Conservation (phyloP, 2,797 vertebrate genomes). For the Hemitrygon akajei region DNA sequence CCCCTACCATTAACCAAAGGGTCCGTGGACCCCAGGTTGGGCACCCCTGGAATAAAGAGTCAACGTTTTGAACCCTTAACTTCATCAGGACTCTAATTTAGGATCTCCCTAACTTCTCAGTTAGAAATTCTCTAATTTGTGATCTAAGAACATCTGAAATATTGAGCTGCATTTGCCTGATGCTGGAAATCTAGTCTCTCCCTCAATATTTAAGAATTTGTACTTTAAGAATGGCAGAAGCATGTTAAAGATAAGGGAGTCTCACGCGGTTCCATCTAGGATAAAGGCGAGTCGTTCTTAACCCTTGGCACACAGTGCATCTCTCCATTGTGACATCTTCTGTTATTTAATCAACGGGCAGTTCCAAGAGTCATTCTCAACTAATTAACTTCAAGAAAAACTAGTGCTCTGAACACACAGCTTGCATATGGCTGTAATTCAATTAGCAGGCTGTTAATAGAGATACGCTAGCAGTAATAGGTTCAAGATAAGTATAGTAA, state of each 20-base stretch:
- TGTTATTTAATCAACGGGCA: neutral
- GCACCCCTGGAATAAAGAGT: too few relatives aligned
- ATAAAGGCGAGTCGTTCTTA: conserved; percentile 19
- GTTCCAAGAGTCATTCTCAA: neutral
- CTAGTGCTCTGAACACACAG: conserved; percentile 7
- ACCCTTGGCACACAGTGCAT: neutral
- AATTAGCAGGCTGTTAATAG: conserved; percentile 34
- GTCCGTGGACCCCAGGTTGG: too few relatives aligned
- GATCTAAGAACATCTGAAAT: neutral
- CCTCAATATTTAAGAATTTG: neutral
- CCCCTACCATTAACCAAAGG: too few relatives aligned
- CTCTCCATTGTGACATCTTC: conserved; percentile 24
- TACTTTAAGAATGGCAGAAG: neutral
- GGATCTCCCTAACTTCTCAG: too few relatives aligned
- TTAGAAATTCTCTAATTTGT: neutral
- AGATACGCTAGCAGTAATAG: conserved; percentile 18
- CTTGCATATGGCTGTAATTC: conserved; percentile 17
- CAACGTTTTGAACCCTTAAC: too few relatives aligned
- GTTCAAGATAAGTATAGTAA: conserved; percentile 34
- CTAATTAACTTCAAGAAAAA: conserved; percentile 35
- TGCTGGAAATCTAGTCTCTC: neutral
- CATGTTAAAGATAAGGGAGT: neutral
- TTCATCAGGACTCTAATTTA: too few relatives aligned
- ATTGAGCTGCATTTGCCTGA: neutral
- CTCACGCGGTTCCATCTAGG: neutral